phyloP scores from a whole-genome alignment of 35 echinoderm and acorn worm genomes.

The Strongylocentrotus purpuratus region DNA sequence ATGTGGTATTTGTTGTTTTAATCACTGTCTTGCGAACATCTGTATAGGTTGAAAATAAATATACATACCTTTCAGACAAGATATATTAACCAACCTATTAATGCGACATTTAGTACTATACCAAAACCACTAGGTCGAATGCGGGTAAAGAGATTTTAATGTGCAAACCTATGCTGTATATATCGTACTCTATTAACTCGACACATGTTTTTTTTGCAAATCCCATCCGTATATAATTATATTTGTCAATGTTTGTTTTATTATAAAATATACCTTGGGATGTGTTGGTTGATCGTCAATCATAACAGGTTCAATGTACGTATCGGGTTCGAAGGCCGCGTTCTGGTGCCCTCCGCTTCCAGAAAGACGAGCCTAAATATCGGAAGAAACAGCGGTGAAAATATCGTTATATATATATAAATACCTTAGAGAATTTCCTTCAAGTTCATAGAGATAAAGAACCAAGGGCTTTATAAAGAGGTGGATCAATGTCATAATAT shows the following conservation, averaged over 20 bases:
- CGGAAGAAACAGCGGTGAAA: neutral
- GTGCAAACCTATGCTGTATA: neutral
- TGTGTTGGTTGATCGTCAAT: neutral
- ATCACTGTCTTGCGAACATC: too few relatives aligned
- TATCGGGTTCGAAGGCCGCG: conserved; percentile 13
- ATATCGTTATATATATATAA: neutral
- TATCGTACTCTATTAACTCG: neutral
- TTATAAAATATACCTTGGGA: neutral
- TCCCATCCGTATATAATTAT: neutral
- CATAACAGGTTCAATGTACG: neutral
- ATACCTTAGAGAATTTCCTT: too few relatives aligned
- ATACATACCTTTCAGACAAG: too few relatives aligned
- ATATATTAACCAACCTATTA: too few relatives aligned
- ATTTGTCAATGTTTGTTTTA: neutral
- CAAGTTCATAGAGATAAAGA: too few relatives aligned
- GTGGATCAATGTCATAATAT: too few relatives aligned
- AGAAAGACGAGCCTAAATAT: neutral
- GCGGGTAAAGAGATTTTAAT: neutral
- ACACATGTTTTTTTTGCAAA: neutral
- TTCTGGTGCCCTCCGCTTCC: neutral
- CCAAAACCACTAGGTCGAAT: neutral
- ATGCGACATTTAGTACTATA: neutral
- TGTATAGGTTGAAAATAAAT: too few relatives aligned
- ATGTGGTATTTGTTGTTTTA: too few relatives aligned
- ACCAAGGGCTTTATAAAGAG: too few relatives aligned